These are phyloP conservation scores for Dynastes maya DNA, from an alignment of 2,888 invertebrate genomes.

Conservation along the genomic window DNA sequence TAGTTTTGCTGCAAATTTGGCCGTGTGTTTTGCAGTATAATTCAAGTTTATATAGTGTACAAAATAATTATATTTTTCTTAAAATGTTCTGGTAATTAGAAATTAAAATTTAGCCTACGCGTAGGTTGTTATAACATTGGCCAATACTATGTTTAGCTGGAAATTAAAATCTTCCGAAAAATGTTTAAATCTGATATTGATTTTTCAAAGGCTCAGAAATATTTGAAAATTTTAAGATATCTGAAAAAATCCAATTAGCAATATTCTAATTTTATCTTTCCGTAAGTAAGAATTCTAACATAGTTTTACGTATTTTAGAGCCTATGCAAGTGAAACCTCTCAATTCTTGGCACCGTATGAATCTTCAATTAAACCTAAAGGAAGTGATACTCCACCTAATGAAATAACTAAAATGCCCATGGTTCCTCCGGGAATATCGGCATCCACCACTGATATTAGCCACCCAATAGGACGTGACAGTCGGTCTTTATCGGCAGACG, in stretches of 20 bases:
- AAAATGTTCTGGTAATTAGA: too few species aligned
- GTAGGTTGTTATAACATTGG: too few species aligned
- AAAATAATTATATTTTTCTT: too few species aligned
- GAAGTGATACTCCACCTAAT: slow-evolving; percentile 63
- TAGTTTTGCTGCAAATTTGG: too few species aligned
- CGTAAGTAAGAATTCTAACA: neutral
- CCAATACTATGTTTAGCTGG: too few species aligned
- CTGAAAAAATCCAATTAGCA: neutral
- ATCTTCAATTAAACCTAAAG: slow-evolving; percentile 76
- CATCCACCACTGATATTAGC: slow-evolving; percentile 68
- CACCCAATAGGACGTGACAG: slow-evolving; percentile 63
- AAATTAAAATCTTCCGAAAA: too few species aligned
- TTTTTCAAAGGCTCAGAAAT: too few species aligned
- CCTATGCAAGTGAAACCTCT: slow-evolving; percentile 82
- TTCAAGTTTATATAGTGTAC: too few species aligned
- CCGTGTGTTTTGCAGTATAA: too few species aligned
- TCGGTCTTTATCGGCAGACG: slow-evolving; percentile 73
- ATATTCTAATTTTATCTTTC: neutral
- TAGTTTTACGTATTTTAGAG: slow-evolving; percentile 70
- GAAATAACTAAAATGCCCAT: slow-evolving; percentile 56
- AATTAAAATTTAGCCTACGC: too few species aligned
- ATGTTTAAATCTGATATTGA: too few species aligned
- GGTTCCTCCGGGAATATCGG: slow-evolving; percentile 67
- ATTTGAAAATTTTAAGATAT: too few species aligned
- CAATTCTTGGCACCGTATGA: slow-evolving; percentile 84